These are phyloP conservation scores for Congeria kusceri DNA, from an alignment of 2,888 invertebrate species.

Conservation along the genomic window DNA sequence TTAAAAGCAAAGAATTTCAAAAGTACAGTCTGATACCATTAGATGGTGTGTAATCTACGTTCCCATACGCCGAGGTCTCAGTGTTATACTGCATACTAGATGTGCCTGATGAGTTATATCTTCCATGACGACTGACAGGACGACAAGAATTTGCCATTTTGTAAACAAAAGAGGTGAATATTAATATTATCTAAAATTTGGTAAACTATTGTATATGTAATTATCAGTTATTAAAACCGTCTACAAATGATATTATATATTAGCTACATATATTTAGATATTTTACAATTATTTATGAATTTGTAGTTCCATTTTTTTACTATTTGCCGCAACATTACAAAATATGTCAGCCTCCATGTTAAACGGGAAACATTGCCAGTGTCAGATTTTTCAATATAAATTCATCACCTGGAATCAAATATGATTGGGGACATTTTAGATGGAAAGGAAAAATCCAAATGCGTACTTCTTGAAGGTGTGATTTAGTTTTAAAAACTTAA, in stretches of 20 bases:
- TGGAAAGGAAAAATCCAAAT: slow-evolving; percentile 55
- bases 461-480: slow-evolving; percentile 48
- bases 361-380: background rate
- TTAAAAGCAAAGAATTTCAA: too few species aligned
- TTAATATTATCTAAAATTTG: background rate
- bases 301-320: too few species aligned
- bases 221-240: background rate
- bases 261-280: too few species aligned
- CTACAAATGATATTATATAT: background rate
- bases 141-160: slow-evolving; percentile 72
- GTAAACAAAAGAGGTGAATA: slow-evolving; percentile 59
- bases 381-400: too few species aligned
- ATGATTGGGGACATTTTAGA: slow-evolving; percentile 56
- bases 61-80: slow-evolving; percentile 54
- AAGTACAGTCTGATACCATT: slow-evolving; percentile 40
- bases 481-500: background rate
- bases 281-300: too few species aligned
- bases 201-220: background rate
- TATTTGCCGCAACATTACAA: slow-evolving; percentile 16
- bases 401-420: background rate
- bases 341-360: slow-evolving; percentile 43
- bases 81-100: slow-evolving; percentile 57
- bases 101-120: slow-evolving; percentile 68
- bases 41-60: slow-evolving; percentile 59
- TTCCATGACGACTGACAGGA: slow-evolving; percentile 74